Evolutionary conservation across 2,113 vertebrate species (phyloP).

Genomic region (Erythrocebus patas): DNA sequence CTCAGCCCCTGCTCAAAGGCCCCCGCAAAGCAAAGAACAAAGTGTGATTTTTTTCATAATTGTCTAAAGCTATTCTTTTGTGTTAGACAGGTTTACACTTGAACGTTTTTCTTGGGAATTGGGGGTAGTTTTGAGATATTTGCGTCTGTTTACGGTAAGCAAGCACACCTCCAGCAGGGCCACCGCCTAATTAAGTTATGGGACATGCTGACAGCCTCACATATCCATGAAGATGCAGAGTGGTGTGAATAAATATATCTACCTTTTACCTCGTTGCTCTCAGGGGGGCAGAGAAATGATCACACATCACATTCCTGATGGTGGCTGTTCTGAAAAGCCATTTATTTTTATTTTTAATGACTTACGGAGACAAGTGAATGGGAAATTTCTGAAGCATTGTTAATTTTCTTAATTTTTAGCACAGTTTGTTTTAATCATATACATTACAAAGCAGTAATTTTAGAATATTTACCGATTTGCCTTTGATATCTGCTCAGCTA

Average conservation of each 20-base stretch:
- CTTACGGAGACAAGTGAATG: constrained; percentile 7
- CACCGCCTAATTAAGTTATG: neutral
- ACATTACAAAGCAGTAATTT: neutral
- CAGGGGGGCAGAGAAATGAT: neutral
- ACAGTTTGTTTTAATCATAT: neutral
- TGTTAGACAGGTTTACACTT: neutral
- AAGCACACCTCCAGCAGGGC: neutral
- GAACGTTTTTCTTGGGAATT: neutral
- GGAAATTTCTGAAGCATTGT: neutral
- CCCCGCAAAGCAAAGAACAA: neutral
- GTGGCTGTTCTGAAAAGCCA: neutral
- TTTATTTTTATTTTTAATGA: constrained; percentile 52
- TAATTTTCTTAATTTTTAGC: neutral
- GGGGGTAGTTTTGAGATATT: neutral
- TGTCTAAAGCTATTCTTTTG: neutral
- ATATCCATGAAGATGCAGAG: neutral
- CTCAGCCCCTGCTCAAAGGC: neutral
- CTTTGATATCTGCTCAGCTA: neutral
- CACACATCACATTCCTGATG: neutral
- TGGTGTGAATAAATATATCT: neutral
- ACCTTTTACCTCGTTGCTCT: neutral
- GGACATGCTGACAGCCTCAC: neutral
- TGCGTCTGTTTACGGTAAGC: neutral
- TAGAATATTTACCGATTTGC: neutral
- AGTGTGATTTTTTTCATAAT: neutral